A percentile compares a stretch with the other conserved stretches of the same genome.
Conservation (phyloP, 2,888 invertebrate species). For the Baronia brevicornis region DNA sequence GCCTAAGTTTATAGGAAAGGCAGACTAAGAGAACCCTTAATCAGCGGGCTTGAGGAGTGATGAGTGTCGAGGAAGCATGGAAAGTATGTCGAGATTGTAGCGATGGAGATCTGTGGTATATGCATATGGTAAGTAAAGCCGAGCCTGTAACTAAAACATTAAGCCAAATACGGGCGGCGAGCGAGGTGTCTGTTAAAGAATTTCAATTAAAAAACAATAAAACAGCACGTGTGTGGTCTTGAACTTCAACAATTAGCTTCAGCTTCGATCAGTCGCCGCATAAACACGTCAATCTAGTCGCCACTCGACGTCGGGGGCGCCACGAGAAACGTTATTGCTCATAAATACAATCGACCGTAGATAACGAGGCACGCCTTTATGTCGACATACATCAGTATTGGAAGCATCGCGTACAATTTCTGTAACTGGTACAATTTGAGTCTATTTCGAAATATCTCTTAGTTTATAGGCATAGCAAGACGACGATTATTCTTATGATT, state of each 20-base stretch:
- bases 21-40: no score
- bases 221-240: slow-evolving; percentile 8
- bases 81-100: no score
- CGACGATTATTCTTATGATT: no score
- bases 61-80: no score
- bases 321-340: slow-evolving; percentile 1
- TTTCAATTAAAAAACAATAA: slow-evolving; percentile 4
- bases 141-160: no score
- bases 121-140: no score
- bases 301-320: background rate
- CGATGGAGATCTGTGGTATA: no score
- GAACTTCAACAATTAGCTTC: slow-evolving; percentile 5
- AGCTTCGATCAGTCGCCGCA: slow-evolving; percentile 1
- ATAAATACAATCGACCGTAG: slow-evolving; percentile 10
- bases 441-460: background rate
- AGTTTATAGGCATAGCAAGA: no score
- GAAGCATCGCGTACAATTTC: no score
- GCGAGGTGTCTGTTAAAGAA: background rate
- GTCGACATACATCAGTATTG: background rate
- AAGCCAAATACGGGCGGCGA: no score
- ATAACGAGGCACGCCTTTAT: slow-evolving; percentile 9
- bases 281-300: slow-evolving; percentile 7
- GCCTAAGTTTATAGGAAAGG: no score
- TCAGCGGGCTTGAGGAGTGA: no score
- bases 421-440: background rate